These are phyloP conservation scores for Stichopus horrens DNA, from an alignment of 53 echinoderm and acorn worm species.

Conservation along the genomic window DNA sequence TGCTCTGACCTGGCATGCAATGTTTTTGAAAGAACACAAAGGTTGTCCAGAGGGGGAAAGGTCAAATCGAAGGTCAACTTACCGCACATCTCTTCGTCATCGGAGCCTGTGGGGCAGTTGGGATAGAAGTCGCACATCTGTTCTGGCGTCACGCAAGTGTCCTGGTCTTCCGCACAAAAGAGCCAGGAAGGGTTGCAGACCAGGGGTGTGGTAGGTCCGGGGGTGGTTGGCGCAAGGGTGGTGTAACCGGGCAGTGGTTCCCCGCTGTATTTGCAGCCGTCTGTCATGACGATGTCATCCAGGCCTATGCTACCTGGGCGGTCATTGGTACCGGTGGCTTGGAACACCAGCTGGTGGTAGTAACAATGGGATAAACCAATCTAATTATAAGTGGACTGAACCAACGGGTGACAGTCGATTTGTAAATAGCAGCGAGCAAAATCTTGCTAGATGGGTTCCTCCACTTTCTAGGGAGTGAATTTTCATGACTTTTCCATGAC, in stretches of 20 bases:
- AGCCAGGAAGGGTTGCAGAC: conserved; percentile 40
- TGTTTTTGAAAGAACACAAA: too few species aligned
- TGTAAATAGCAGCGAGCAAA: too few species aligned
- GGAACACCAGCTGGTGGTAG: conserved; percentile 71
- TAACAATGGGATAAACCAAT: too few species aligned
- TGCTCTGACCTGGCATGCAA: too few species aligned
- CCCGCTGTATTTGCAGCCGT: conserved; percentile 48
- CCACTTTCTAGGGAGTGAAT: too few species aligned
- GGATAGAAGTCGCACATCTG: conserved; percentile 69
- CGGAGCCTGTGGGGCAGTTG: conserved; percentile 48
- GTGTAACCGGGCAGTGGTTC: conserved; percentile 47
- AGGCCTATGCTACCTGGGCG: conserved; percentile 73
- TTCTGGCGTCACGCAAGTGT: conserved; percentile 44
- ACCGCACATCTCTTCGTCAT: conserved; percentile 65
- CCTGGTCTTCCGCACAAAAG: conserved; percentile 47
- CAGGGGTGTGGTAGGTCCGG: conserved; percentile 43
- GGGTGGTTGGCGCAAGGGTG: conserved; percentile 42
- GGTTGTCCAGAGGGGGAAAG: neutral
- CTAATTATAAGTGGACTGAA: too few species aligned
- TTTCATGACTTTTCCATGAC: too few species aligned
- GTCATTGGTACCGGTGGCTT: conserved; percentile 60
- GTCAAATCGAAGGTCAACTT: conserved; percentile 11
- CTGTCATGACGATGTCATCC: conserved; percentile 77
- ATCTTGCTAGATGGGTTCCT: too few species aligned
- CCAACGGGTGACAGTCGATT: too few species aligned